Evolutionary conservation across 2,888 invertebrate species (phyloP), one percentile per base, ranked within the genome.

Genomic region (Molorchus minor): DNA sequence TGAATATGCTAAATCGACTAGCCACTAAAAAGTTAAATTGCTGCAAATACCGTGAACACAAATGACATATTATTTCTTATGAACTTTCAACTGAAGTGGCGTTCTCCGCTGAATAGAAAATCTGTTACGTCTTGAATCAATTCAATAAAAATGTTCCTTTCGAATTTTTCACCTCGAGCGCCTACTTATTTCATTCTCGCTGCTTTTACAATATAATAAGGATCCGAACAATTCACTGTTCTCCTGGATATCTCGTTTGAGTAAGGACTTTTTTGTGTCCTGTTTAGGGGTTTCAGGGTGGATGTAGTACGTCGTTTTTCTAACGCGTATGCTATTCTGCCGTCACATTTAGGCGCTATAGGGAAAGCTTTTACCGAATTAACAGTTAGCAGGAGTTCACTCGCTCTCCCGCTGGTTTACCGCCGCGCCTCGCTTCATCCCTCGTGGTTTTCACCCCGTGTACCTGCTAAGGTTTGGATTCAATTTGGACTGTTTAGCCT

Each of bases 361-460:
- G 75, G n/a, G 75, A 78, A 79, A 79, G 77, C 79, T 79, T 79
- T 79, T 79, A 79, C 78, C 75, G 79, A 79, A 79, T 79, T 78
- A 79, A 78, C 78, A 77, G 76, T 76, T 75, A 69, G 64, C 57
- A 51, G 61, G 62, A 62, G 60, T 61, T 65, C 62, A 52, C 57
- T 52, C 57, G 57, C 58, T 51, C 56, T 59, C 54, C 56, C 58
- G 58, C 55, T 45, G 57, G 49, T 25, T 41, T 10, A n/a, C n/a
- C 29, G n/a, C 46, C 44, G 49, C 41, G 45, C 40, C 57, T 56
- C 58, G 10, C 36, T 16, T 30, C 21, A 16, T 36, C 58, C 33
- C 36, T 40, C 58, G 54, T 43, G 41, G 56, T 43, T 35, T 30
- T 43, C 30, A 43, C 35, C 2, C 43, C 29, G 43, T 43, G 49